phyloP scores from a whole-genome alignment of 1,140 invertebrate genomes.

The Bombus pyrosoma region DNA sequence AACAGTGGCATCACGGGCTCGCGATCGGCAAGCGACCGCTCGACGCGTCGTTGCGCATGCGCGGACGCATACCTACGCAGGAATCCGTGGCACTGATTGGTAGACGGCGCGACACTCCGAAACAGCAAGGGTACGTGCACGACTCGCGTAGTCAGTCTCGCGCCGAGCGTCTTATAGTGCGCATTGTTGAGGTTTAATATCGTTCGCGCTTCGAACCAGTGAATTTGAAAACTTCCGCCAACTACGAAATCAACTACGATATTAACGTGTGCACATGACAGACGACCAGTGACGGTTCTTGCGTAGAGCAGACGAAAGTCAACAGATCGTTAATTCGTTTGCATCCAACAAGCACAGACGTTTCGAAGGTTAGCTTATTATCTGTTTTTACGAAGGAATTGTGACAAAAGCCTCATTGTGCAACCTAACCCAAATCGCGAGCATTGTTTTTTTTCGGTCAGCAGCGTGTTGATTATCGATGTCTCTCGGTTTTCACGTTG shows the following conservation, averaged over 20 bases:
- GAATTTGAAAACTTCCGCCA: slow-evolving; percentile 7
- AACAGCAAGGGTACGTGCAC: slow-evolving; percentile 35
- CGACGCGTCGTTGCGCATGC: slow-evolving; percentile 33
- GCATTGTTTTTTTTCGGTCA: not conserved
- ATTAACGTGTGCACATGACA: not conserved
- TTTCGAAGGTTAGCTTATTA: not conserved
- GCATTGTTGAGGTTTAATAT: not conserved
- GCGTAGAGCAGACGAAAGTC: not conserved
- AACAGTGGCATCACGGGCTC: not conserved
- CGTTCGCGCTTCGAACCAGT: not conserved
- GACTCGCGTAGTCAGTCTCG: slow-evolving; percentile 67
- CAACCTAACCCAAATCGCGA: not conserved
- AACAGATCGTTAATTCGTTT: not conserved
- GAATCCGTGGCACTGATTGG: slow-evolving; percentile 31
- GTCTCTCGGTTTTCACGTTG: too few relatives aligned
- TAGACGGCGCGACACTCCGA: slow-evolving; percentile 15
- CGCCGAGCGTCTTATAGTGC: slow-evolving; percentile 59
- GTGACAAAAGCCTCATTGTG: slow-evolving; percentile 9
- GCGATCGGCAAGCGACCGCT: slow-evolving; percentile 12
- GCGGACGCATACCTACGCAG: slow-evolving; percentile 25
- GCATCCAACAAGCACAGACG: not conserved
- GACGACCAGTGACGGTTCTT: not conserved
- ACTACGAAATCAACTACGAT: not conserved
- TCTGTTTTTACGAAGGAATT: not conserved
- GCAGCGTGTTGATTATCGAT: too few relatives aligned